Evolutionary conservation across 2,797 vertebrate species (phyloP).

Genomic region (Esox masquinongy): DNA sequence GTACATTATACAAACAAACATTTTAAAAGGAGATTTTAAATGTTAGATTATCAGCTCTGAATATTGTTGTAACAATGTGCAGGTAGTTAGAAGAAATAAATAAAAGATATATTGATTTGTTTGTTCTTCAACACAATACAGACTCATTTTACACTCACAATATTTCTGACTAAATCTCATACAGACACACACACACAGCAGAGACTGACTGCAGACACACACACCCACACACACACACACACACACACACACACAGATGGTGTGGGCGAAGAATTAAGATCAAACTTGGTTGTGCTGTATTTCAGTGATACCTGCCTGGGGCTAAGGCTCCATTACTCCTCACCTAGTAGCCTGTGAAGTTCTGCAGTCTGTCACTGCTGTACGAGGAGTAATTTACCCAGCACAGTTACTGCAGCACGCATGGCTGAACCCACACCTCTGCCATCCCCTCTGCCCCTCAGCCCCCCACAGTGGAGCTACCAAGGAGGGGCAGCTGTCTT

Average conservation of each 20-base stretch:
- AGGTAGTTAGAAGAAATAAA: too few species aligned
- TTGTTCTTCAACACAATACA: neutral
- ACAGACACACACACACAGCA: neutral
- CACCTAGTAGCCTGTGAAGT: slow-evolving; percentile 29
- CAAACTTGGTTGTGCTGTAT: slow-evolving; percentile 22
- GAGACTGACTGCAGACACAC: neutral
- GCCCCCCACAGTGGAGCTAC: neutral
- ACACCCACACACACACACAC: neutral
- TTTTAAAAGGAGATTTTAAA: too few species aligned
- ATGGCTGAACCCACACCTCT: neutral
- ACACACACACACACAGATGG: slow-evolving; percentile 22
- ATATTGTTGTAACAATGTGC: too few species aligned
- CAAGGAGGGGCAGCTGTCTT: too few species aligned
- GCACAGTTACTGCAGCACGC: slow-evolving; percentile 14
- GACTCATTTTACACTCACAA: slow-evolving; percentile 2
- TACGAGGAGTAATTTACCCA: slow-evolving; percentile 40
- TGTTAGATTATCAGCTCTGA: too few species aligned
- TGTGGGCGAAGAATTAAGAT: slow-evolving; percentile 36
- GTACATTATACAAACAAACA: too few species aligned
- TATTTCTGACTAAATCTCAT: neutral
- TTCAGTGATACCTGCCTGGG: slow-evolving; percentile 21
- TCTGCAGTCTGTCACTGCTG: slow-evolving; percentile 32
- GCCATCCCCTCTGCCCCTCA: neutral
- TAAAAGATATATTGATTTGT: too few species aligned
- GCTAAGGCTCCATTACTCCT: slow-evolving; percentile 37